These are phyloP conservation scores for Hydra vulgaris DNA, from an alignment of 30 jellyfish, hydroid and myxozoan genomes.

Conservation along the genomic window DNA sequence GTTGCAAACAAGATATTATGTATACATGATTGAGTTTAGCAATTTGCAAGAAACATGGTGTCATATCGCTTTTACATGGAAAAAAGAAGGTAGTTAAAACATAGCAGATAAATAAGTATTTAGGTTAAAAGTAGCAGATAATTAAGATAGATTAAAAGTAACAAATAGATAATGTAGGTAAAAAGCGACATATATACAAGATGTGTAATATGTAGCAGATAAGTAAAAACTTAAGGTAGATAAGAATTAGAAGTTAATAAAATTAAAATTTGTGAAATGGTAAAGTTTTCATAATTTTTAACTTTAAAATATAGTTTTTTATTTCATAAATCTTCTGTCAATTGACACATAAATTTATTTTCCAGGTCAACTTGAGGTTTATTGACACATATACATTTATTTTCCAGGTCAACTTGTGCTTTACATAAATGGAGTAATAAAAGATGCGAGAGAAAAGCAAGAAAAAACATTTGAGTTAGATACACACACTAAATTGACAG, in stretches of 20 bases:
- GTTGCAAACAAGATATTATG: conserved; percentile 52
- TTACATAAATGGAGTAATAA: conserved; percentile 36
- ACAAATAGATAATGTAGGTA: no score
- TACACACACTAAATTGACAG: conserved; percentile 55
- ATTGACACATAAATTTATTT: no score
- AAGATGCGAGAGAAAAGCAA: conserved; percentile 30
- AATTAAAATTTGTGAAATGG: no score
- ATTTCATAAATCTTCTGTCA: no score
- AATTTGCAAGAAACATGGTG: conserved; percentile 62
- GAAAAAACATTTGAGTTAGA: conserved; percentile 46
- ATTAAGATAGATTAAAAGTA: no score
- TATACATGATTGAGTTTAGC: conserved; percentile 68
- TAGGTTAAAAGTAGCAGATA: neutral
- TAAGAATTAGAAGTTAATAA: no score
- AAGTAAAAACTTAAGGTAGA: no score
- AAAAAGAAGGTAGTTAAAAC: conserved; percentile 33
- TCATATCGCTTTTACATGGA: conserved; percentile 74
- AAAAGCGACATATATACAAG: no score
- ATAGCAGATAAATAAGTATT: neutral
- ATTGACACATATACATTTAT: neutral
- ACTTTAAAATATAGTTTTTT: no score
- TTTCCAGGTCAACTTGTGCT: conserved; percentile 24
- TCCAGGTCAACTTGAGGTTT: neutral
- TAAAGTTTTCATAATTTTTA: no score
- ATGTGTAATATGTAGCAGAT: no score